Evolutionary conservation across 2,113 vertebrate species (phyloP).

Genomic region (Trogon surrucura): DNA sequence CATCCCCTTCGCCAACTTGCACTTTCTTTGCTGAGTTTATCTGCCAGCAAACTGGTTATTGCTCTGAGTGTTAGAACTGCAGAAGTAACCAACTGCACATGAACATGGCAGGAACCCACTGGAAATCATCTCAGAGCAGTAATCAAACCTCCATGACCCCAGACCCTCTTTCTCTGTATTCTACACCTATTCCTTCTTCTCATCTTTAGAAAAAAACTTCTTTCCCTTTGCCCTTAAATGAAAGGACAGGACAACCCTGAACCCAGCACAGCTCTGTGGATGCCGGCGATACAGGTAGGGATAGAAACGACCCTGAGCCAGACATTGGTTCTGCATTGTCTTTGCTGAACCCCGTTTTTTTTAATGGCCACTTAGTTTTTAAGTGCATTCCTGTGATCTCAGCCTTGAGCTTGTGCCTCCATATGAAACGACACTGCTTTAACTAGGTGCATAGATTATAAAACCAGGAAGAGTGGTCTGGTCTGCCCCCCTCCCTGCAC

Average conservation of each 20-base stretch:
- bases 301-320: slow-evolving; percentile 42
- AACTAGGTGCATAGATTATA: slow-evolving; percentile 48
- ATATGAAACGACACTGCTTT: not conserved
- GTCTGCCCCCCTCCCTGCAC: not conserved
- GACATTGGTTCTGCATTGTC: not conserved
- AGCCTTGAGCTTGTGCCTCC: not conserved
- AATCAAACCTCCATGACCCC: not conserved
- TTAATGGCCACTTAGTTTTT: slow-evolving; percentile 59
- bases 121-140: not conserved
- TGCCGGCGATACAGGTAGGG: not conserved
- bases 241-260: not conserved
- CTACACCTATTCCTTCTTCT: not conserved
- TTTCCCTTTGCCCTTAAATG: not conserved
- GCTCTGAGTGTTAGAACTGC: no score
- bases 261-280: rapidly evolving
- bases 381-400: slow-evolving; percentile 25
- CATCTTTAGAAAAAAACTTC: not conserved
- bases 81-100: not conserved
- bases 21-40: not conserved
- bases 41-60: not conserved
- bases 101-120: not conserved
- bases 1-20: not conserved
- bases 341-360: not conserved
- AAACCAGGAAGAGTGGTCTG: slow-evolving; percentile 53
- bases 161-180: not conserved